These are phyloP conservation scores for Proteles cristata DNA, from an alignment of 2,113 vertebrate genomes.

Conservation along the genomic window DNA sequence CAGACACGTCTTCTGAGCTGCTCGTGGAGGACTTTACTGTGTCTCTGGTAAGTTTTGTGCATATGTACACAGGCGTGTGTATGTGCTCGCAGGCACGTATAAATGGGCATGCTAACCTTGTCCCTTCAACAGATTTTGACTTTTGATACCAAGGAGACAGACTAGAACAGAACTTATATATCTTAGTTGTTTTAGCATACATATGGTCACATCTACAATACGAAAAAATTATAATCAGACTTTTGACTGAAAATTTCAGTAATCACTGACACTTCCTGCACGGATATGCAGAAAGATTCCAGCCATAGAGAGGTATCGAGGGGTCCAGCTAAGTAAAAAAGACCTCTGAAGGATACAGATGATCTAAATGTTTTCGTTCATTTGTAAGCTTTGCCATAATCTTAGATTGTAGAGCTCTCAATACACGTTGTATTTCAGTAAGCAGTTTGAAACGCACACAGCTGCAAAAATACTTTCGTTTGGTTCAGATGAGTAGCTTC, in stretches of 20 bases:
- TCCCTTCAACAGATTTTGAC: background rate
- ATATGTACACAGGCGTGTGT: background rate
- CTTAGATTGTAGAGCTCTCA: background rate
- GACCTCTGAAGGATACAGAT: background rate
- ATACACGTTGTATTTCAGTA: background rate
- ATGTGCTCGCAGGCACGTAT: background rate
- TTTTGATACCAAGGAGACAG: conserved; percentile 38
- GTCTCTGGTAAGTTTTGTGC: background rate
- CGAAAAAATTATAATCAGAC: conserved; percentile 5
- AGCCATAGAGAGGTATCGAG: background rate
- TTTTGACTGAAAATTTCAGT: conserved; percentile 45
- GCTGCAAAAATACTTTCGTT: background rate
- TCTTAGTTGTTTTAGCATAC: background rate
- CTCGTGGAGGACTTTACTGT: background rate
- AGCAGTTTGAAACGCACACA: background rate
- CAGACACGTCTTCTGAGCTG: background rate
- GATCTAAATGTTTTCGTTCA: background rate
- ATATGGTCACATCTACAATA: background rate
- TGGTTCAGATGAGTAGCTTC: background rate
- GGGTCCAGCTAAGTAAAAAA: background rate
- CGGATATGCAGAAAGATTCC: background rate
- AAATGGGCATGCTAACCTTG: background rate
- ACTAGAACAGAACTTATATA: conserved; percentile 1
- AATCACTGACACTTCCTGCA: background rate
- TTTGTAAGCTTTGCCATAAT: background rate